Evolutionary conservation across 2,797 vertebrate genomes (phyloP).

Genomic region (Erithacus rubecula): DNA sequence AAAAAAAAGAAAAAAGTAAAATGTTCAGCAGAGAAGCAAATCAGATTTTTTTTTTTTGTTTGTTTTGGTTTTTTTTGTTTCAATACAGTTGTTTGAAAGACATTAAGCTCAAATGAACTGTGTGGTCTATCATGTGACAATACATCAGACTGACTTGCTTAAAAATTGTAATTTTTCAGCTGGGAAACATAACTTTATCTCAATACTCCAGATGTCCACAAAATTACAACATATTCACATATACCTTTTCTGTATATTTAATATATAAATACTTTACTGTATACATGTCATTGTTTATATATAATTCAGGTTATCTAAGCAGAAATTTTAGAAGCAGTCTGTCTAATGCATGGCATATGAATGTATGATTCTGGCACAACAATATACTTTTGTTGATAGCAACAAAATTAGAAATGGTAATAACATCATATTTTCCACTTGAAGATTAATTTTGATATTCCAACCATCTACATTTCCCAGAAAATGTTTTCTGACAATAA

Average conservation of each 20-base stretch:
- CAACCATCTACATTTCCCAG: not conserved
- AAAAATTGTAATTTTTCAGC: not conserved
- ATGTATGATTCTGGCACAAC: slow-evolving; percentile 1
- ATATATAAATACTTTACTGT: slow-evolving; percentile 17
- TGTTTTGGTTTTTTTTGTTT: not conserved
- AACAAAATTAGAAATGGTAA: slow-evolving; percentile 20
- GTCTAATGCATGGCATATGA: slow-evolving; percentile 10
- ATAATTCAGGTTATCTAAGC: not conserved
- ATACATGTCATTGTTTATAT: slow-evolving; percentile 10
- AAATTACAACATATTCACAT: not conserved
- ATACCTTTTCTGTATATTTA: slow-evolving; percentile 35
- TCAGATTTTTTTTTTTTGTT: too few species aligned
- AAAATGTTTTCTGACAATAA: slow-evolving; percentile 27
- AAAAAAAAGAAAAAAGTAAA: not conserved
- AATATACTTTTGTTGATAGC: slow-evolving; percentile 35
- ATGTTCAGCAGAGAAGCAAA: not conserved
- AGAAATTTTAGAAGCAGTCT: slow-evolving; percentile 28
- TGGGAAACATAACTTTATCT: not conserved
- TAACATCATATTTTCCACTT: slow-evolving; percentile 27
- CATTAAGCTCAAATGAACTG: not conserved
- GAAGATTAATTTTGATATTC: slow-evolving; percentile 43
- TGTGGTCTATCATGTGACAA: not conserved
- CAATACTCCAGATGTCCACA: not conserved
- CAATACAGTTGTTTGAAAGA: not conserved
- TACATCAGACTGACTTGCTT: not conserved